A percentile compares a stretch with the other conserved stretches of the same genome.
Evolutionary conservation across 2,797 vertebrate species (phyloP).

Genomic region (Channallabes apus): DNA sequence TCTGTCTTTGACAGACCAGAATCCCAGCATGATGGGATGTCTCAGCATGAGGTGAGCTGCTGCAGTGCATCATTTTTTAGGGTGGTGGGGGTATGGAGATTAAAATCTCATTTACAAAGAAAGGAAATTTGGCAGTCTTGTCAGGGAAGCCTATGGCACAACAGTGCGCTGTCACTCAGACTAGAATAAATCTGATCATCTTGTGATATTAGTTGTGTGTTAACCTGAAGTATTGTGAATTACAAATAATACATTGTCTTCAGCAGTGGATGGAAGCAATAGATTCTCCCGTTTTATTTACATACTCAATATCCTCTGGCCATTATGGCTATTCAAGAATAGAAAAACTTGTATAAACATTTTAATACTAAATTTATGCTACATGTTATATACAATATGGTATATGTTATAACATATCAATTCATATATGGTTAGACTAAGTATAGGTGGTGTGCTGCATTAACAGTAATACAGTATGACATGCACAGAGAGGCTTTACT

Average conservation of each 20-base stretch:
- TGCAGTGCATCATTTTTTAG: slow-evolving; percentile 62
- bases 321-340: no score
- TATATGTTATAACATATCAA: no score
- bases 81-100: slow-evolving; percentile 55
- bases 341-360: no score
- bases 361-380: no score
- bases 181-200: slow-evolving; percentile 29
- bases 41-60: slow-evolving; percentile 66
- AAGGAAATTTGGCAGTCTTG: slow-evolving; percentile 71
- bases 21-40: slow-evolving; percentile 64
- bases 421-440: background rate
- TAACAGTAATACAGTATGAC: background rate
- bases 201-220: background rate
- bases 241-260: background rate
- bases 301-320: no score
- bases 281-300: background rate
- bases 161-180: slow-evolving; percentile 60
- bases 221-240: background rate
- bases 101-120: slow-evolving; percentile 80
- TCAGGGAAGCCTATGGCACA: slow-evolving; percentile 67
- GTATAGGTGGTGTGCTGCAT: background rate
- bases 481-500: slow-evolving; percentile 13
- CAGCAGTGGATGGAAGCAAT: no score
- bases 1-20: slow-evolving; percentile 63
- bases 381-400: no score